Evolutionary conservation across 2,797 vertebrate species (phyloP), one percentile per base, ranked within the genome.

Genomic region (Champsocephalus esox): DNA sequence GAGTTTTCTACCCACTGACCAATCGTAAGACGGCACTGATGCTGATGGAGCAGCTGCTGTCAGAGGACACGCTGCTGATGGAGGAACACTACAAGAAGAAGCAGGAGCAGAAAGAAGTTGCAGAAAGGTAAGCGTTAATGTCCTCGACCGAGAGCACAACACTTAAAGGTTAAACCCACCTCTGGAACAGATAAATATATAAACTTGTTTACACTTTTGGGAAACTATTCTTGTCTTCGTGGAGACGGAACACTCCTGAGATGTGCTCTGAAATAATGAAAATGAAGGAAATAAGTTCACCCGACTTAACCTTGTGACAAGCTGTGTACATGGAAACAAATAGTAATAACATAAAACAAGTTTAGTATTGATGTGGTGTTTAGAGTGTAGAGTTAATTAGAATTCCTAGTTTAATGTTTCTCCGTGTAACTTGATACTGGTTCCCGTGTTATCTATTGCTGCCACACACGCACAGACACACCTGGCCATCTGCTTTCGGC

Each of bases 11-110:
- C 75, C 96, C 97, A 3, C 81, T 94, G 51, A 73, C 95, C 70
- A 90, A 90, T 49, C 95, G 96, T 52, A 96, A 96, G 90, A 97
- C 96, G 0, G 95, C 95, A 1, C 83, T 97, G 65, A 96, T 96
- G 89, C 93, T 99, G 79, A 96, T 99, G 95, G 97, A 98, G 86
- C 96, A 96, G 77, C 93, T 99, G 70, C 94, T 99, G 70, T 96
- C 96, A 0, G 92, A 96, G 77, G 94, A 95, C 72, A 70, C 94
- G 9, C 92, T 95, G 74, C 89, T 96, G 72, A 96, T 96, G 95
- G 95, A 95, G 87, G 94, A 95, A 81, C 95, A 96, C 85, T 96
- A 96, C 75, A 96, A 93, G 85, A 95, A 93, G 81, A 95, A 95
- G 66, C 94, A 92, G 75, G 87, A 94, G 90, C 89, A 88, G 76